phyloP scores from a whole-genome alignment of 2,888 invertebrate genomes.

The Drosophila pseudotalamancana region DNA sequence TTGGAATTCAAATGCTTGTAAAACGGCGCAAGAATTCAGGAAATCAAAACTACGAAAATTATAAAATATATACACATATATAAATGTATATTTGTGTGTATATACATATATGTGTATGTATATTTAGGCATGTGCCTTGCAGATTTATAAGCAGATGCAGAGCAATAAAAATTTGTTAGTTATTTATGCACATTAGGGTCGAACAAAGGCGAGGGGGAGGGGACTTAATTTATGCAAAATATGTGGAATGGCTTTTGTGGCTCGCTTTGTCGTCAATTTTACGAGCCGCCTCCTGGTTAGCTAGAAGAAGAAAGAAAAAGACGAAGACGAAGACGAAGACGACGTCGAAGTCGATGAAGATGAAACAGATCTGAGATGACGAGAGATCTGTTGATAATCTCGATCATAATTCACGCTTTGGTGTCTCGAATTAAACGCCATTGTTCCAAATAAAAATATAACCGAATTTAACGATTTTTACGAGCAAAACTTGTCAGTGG shows the following conservation, averaged over 20 bases:
- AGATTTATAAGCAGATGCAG: slow-evolving; percentile 27
- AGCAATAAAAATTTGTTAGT: slow-evolving; percentile 52
- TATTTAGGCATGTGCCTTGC: slow-evolving; percentile 11
- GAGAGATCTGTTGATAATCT: slow-evolving; percentile 35
- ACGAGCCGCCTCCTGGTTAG: slow-evolving; percentile 25
- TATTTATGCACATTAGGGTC: slow-evolving; percentile 52
- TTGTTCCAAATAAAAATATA: slow-evolving; percentile 56
- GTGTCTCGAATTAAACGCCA: slow-evolving; percentile 67
- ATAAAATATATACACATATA: slow-evolving; percentile 1
- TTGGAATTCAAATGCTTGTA: slow-evolving; percentile 4
- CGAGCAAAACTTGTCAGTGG: slow-evolving; percentile 35
- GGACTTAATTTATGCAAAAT: slow-evolving; percentile 69
- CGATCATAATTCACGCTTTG: slow-evolving; percentile 69
- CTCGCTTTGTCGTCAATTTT: slow-evolving; percentile 46
- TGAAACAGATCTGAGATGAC: slow-evolving; percentile 27
- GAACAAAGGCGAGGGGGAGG: background rate
- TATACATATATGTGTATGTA: background rate
- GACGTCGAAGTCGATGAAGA: slow-evolving; percentile 6
- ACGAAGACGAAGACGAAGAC: slow-evolving; percentile 1
- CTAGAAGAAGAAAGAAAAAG: background rate
- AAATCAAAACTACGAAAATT: slow-evolving; percentile 36
- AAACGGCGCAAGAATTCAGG: slow-evolving; percentile 22
- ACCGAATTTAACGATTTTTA: slow-evolving; percentile 60
- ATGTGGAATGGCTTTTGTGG: slow-evolving; percentile 47
- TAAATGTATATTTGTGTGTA: background rate